phyloP scores from a whole-genome alignment of 2,113 vertebrate species.

The Acanthisitta chloris region DNA sequence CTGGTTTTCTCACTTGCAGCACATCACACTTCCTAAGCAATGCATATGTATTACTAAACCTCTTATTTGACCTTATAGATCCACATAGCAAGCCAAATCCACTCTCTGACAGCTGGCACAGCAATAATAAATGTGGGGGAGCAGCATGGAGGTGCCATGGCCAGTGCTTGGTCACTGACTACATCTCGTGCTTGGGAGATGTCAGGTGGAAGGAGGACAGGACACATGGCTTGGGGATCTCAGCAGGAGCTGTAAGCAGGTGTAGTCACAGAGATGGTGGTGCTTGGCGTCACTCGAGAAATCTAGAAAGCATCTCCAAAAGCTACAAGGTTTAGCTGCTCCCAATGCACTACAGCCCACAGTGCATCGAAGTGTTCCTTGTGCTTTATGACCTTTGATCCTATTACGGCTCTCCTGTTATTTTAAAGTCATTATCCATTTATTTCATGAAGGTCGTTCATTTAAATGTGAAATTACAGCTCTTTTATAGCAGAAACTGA shows the following conservation, averaged over 20 bases:
- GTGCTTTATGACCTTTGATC: neutral
- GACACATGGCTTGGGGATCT: accelerated
- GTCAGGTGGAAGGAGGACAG: neutral
- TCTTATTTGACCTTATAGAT: neutral
- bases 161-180: accelerated
- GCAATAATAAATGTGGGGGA: neutral
- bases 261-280: neutral
- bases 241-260: neutral
- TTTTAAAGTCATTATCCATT: neutral
- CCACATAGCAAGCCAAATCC: neutral
- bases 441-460: neutral
- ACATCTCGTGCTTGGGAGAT: neutral
- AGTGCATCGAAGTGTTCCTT: neutral
- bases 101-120: neutral
- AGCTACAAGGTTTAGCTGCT: neutral
- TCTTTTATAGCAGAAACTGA: constrained; percentile 27
- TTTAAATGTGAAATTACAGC: constrained; percentile 40
- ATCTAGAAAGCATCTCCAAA: neutral
- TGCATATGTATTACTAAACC: neutral
- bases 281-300: neutral
- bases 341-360: neutral
- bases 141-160: accelerated
- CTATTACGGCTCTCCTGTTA: neutral
- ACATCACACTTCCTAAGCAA: neutral
- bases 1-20: neutral